phyloP scores from a whole-genome alignment of 2,888 invertebrate genomes.

The Cheilosia pagana region DNA sequence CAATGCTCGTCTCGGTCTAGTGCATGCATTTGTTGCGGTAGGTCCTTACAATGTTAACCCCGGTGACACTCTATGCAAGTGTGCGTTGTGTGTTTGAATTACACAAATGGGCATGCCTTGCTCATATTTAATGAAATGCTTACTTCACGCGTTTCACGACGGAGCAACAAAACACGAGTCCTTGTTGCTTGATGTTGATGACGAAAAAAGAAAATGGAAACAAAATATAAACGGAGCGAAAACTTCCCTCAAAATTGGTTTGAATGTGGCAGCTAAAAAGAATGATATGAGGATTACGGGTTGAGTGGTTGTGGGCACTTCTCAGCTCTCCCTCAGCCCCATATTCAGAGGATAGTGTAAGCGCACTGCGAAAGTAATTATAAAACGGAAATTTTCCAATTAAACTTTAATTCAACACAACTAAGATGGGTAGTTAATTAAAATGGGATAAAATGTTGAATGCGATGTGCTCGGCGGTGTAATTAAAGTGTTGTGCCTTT shows the following conservation, averaged over 20 bases:
- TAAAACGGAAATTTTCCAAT: slow-evolving; percentile 79
- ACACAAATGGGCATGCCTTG: slow-evolving; percentile 17
- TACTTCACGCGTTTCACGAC: slow-evolving; percentile 15
- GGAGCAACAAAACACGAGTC: background rate
- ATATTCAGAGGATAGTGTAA: background rate
- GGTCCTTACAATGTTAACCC: slow-evolving; percentile 18
- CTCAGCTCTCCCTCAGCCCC: background rate
- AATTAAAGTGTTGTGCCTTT: slow-evolving; percentile 62
- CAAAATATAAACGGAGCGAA: background rate
- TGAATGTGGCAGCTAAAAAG: slow-evolving; percentile 35
- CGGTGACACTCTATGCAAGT: slow-evolving; percentile 15
- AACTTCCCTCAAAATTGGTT: slow-evolving; percentile 30
- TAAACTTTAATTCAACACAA: slow-evolving; percentile 81
- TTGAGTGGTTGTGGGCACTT: background rate
- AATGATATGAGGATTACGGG: slow-evolving; percentile 28
- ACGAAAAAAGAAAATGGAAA: background rate
- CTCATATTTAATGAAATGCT: slow-evolving; percentile 38
- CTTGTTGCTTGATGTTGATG: slow-evolving; percentile 14
- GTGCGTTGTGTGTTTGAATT: slow-evolving; percentile 13
- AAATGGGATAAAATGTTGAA: slow-evolving; percentile 70
- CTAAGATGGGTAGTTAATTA: slow-evolving; percentile 73
- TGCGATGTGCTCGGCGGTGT: slow-evolving; percentile 53
- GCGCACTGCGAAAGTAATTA: slow-evolving; percentile 63
- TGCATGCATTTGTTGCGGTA: slow-evolving; percentile 6
- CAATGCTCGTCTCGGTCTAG: slow-evolving; percentile 5